Evolutionary conservation across 2,888 invertebrate species (phyloP).

Genomic region (Meta bourneti): DNA sequence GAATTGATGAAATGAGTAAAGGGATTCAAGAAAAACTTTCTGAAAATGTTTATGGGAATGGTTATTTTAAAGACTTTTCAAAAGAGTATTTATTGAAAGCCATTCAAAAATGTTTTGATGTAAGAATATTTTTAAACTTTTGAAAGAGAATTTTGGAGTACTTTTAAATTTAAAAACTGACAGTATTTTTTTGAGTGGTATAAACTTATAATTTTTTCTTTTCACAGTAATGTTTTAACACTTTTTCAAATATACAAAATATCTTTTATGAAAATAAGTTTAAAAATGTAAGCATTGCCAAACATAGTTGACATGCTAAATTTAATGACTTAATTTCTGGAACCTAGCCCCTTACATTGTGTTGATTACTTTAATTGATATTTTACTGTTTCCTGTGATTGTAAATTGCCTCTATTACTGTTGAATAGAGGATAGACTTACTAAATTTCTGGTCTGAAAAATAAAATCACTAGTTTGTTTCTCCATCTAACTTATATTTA

Average conservation of each 20-base stretch:
- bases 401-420: no score
- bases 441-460: no score
- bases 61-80: constrained; percentile 86
- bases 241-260: not conserved
- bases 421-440: no score
- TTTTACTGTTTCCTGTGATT: no score
- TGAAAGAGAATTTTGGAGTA: not conserved
- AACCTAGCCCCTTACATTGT: no score
- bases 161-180: not conserved
- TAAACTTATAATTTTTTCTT: not conserved
- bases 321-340: no score
- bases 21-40: constrained; percentile 15
- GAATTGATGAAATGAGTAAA: constrained; percentile 59
- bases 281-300: no score
- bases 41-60: constrained; percentile 73
- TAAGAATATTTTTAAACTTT: constrained; percentile 40
- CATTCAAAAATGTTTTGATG: constrained; percentile 80
- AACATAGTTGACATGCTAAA: no score
- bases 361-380: no score
- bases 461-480: no score
- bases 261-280: not conserved
- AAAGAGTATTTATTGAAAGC: constrained; percentile 83
- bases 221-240: not conserved
- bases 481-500: no score
- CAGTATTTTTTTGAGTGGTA: not conserved